Evolutionary conservation across 2,113 vertebrate species (phyloP).

Genomic region (Fregata magnificens): DNA sequence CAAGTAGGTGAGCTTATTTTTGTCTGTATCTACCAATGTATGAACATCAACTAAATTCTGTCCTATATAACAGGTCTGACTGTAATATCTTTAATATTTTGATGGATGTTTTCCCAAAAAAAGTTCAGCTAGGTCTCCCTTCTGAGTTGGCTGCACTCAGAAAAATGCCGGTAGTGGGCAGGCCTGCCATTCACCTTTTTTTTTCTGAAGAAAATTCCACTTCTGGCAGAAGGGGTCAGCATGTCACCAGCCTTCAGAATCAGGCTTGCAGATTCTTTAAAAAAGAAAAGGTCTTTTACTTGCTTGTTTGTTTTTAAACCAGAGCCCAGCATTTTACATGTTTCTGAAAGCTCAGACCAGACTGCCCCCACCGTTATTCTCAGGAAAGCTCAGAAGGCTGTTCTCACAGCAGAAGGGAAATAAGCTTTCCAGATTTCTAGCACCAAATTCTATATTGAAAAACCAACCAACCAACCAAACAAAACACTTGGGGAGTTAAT

Average conservation of each 20-base stretch:
- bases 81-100: background rate
- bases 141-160: background rate
- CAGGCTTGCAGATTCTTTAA: background rate
- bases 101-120: background rate
- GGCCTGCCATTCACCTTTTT: background rate
- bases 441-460: background rate
- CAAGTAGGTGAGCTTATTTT: background rate
- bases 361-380: background rate
- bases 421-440: background rate
- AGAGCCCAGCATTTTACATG: background rate
- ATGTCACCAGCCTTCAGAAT: background rate
- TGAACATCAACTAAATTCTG: background rate
- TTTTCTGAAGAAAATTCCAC: background rate
- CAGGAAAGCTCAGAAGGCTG: background rate
- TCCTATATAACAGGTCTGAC: background rate
- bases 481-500: background rate
- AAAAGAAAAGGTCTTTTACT: background rate
- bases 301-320: background rate
- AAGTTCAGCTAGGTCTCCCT: background rate
- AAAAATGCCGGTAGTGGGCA: background rate
- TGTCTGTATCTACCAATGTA: background rate
- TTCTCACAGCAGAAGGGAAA: background rate
- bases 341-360: background rate
- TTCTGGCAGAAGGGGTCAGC: background rate
- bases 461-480: background rate